Evolutionary conservation across 2,888 invertebrate genomes (phyloP).

Genomic region (Luffia ferchaultella): DNA sequence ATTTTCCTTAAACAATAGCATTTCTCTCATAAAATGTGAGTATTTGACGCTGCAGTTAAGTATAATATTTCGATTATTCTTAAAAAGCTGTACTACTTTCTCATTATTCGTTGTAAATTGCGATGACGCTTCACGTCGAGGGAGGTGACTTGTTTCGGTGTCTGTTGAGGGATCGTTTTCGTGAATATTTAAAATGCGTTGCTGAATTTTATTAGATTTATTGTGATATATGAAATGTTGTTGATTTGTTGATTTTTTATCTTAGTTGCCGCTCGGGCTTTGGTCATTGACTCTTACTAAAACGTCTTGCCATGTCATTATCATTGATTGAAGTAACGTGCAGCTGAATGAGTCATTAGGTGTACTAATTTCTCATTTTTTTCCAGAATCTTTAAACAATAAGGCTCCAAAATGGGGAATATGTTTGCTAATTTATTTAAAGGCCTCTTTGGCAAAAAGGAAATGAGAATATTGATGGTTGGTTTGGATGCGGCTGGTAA

Average conservation of each 20-base stretch:
- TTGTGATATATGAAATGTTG: neutral
- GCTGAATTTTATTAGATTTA: neutral
- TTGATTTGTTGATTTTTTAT: neutral
- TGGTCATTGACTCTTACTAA: constrained; percentile 11
- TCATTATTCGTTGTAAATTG: neutral
- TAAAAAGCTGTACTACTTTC: neutral
- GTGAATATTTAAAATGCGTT: neutral
- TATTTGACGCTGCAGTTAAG: constrained; percentile 24
- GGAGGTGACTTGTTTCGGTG: constrained; percentile 59
- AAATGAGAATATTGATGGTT: constrained; percentile 99
- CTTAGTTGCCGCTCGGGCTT: neutral
- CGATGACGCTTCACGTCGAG: constrained; percentile 22
- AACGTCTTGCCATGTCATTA: constrained; percentile 61
- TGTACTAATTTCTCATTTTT: constrained; percentile 29
- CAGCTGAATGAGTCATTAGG: constrained; percentile 55
- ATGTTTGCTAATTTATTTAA: constrained; percentile 97
- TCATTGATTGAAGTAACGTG: constrained; percentile 58
- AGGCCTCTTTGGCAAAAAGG: constrained; percentile 99
- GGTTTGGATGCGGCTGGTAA: constrained; percentile 99
- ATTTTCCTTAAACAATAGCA: constrained; percentile 70
- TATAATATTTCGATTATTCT: neutral
- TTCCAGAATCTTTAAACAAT: constrained; percentile 53
- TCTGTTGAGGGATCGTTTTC: neutral
- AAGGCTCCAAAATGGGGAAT: constrained; percentile 90
- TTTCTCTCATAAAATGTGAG: constrained; percentile 69